Base-by-base conservation (phyloP, 2,888 invertebrate species). In the Pharmacophagus antenor region DNA sequence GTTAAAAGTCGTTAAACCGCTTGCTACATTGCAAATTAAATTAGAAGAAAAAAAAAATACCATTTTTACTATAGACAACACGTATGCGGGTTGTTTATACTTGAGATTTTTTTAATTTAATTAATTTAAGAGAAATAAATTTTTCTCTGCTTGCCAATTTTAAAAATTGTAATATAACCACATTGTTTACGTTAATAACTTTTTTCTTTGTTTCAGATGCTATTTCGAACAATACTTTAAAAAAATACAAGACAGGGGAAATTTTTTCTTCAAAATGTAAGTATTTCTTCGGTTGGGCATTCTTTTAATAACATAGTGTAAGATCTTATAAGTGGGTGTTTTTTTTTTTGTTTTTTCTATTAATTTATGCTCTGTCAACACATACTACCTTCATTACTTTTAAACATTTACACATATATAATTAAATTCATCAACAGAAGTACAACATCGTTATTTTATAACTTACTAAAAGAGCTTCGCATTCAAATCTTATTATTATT, bases 191-290 rank as follows among this genome's bases (percentile, higher is more conserved):
- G 0, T 3, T 47, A 47, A 20, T 17, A 61, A 51, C 58, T 62
- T 60, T 63, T 66, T 67, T 62, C 59, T 63, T 84, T 84, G 83
- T 88, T 87, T 41, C 88, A 88, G 88, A 85, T 86, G 84, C 80
- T 81, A 79, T 73, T 72, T 70, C 68, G 76, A 84, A 86, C 81
- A 85, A 86, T 84, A 85, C 77, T 69, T 68, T 67, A 64, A 71
- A 71, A 66, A 70, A 76, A 67, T 66, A 69, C 70, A 70, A 69
- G 70, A 73, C 72, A 63, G 74, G 77, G 83, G 82, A 85, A 82
- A 85, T 81, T 80, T 77, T 77, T 74, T 77, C 77, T 72, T 71
- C 73, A 83, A 84, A 84, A 88, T 88, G 86, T 86, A 76, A 88
- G 87, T 85, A 73, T 55, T 50, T 56, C 4, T 27, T 27, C 27